Conservation (phyloP, 2,113 vertebrate species). For the Prolemur simus region DNA sequence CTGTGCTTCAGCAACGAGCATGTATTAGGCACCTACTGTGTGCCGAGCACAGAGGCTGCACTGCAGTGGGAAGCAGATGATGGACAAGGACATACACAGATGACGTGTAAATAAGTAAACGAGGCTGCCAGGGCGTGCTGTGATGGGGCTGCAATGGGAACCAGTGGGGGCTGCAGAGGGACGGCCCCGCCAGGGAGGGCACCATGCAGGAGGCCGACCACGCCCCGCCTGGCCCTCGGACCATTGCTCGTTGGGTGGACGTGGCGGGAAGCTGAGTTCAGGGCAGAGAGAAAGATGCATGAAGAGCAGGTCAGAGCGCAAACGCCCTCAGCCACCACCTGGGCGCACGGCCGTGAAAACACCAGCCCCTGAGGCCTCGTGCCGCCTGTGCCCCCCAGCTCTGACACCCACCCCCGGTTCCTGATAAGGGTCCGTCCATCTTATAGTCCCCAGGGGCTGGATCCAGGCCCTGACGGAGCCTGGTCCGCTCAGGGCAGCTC, state of each 20-base stretch:
- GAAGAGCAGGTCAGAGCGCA: too few relatives aligned
- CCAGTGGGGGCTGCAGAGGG: neutral
- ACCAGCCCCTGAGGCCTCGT: neutral
- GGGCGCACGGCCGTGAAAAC: rapidly evolving
- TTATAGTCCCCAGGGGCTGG: neutral
- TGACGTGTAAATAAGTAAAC: too few relatives aligned
- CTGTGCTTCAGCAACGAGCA: too few relatives aligned
- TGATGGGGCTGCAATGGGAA: neutral
- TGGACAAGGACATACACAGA: too few relatives aligned
- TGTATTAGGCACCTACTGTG: too few relatives aligned
- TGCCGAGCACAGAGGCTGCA: too few relatives aligned
- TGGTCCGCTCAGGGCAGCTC: neutral
- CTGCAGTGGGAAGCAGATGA: too few relatives aligned
- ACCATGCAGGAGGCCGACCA: neutral
- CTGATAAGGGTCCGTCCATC: neutral
- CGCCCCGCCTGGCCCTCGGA: neutral
- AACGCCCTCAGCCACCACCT: neutral
- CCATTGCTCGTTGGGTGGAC: neutral
- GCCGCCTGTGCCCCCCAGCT: neutral
- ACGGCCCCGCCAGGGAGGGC: neutral
- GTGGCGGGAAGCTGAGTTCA: rapidly evolving
- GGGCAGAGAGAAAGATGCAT: rapidly evolving
- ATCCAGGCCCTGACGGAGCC: neutral
- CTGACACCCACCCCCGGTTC: neutral
- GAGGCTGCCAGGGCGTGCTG: too few relatives aligned